A percentile compares a stretch with the other conserved stretches of the same genome.
phyloP scores from a whole-genome alignment of 2,888 invertebrate species.

The Pseudanteris insignis region DNA sequence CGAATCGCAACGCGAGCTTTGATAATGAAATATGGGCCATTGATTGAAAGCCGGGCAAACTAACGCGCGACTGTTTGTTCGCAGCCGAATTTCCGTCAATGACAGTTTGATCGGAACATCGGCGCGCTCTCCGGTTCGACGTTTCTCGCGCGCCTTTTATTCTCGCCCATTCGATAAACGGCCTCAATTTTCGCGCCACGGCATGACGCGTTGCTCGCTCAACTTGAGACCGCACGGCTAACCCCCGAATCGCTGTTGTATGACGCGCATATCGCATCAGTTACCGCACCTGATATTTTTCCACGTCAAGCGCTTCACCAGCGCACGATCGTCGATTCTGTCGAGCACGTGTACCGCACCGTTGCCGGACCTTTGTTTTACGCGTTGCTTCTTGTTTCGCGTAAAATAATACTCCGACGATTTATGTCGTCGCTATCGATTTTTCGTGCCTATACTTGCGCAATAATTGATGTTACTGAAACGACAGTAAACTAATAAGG shows the following conservation, averaged over 20 bases:
- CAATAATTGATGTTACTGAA: no score
- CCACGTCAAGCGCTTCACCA: conserved; percentile 6
- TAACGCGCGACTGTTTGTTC: no score
- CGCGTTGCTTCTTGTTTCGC: conserved; percentile 7
- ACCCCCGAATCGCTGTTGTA: conserved; percentile 21
- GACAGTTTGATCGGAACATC: conserved; percentile 32
- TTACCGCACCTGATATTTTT: conserved; percentile 25
- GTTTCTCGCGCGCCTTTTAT: conserved; percentile 35
- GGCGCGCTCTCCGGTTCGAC: conserved; percentile 32
- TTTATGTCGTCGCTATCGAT: no score
- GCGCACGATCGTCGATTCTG: conserved; percentile 26
- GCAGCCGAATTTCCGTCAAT: no score
- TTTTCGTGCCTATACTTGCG: no score
- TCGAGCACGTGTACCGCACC: conserved; percentile 31
- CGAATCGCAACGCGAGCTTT: no score
- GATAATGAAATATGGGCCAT: no score
- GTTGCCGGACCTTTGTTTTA: conserved; percentile 23
- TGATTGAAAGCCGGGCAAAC: no score
- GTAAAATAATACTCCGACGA: no score
- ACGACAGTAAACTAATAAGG: no score
- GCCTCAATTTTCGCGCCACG: conserved; percentile 21
- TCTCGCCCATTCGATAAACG: conserved; percentile 26
- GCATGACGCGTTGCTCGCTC: conserved; percentile 11
- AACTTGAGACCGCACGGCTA: conserved; percentile 29
- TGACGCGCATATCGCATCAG: conserved; percentile 35